These are phyloP conservation scores for Kryphioiulus occultus DNA, from an alignment of 2,888 invertebrate genomes.

Conservation along the genomic window DNA sequence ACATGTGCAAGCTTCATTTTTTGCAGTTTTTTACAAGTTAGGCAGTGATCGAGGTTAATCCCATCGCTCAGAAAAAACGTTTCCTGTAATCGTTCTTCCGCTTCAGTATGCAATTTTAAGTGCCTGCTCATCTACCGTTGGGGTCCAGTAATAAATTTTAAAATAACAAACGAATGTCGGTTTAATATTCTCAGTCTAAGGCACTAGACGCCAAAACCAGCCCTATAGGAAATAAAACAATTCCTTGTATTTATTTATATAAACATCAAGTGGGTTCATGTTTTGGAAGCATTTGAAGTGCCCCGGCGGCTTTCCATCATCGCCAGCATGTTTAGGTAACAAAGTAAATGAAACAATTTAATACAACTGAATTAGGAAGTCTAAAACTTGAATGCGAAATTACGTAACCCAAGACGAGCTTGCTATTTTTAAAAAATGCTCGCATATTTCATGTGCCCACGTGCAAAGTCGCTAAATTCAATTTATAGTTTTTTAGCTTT, in stretches of 20 bases:
- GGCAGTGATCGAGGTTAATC: background rate
- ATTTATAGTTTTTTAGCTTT: too few relatives aligned
- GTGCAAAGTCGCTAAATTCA: too few relatives aligned
- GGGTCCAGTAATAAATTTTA: background rate
- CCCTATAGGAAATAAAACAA: background rate
- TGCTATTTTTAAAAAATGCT: too few relatives aligned
- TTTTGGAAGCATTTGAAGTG: background rate
- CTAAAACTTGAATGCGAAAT: too few relatives aligned
- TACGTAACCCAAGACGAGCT: too few relatives aligned
- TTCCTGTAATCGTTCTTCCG: background rate
- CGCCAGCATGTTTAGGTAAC: background rate
- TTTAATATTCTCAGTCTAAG: background rate
- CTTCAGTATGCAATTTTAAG: background rate
- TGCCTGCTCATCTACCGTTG: background rate
- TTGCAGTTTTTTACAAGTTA: background rate
- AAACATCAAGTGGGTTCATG: too few relatives aligned
- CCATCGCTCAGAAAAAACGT: background rate
- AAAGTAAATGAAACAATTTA: background rate
- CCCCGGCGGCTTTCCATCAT: background rate
- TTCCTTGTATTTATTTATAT: background rate
- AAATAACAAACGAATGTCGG: background rate
- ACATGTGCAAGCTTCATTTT: conserved; percentile 2
- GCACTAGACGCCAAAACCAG: background rate
- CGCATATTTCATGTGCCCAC: too few relatives aligned
- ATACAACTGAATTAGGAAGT: too few relatives aligned